Evolutionary conservation across 1,140 invertebrate genomes (phyloP).

Genomic region (Drosophila pallidifrons): DNA sequence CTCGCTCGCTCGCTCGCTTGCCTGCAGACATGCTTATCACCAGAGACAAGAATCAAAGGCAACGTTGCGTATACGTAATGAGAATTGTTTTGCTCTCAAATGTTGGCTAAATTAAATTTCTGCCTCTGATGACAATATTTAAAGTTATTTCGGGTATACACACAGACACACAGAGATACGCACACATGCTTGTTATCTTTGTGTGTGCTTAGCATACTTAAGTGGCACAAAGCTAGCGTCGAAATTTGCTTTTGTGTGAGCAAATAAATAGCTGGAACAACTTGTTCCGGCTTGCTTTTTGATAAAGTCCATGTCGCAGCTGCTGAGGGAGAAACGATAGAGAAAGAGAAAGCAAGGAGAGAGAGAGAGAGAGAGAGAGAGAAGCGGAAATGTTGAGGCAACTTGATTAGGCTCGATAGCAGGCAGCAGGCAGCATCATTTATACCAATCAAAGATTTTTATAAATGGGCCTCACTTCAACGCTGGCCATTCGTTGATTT

Average conservation of each 20-base stretch:
- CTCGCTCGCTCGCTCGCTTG: not conserved
- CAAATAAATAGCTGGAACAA: slow-evolving; percentile 30
- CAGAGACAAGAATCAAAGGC: slow-evolving; percentile 52
- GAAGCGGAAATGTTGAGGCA: slow-evolving; percentile 34
- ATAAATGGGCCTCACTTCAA: slow-evolving; percentile 63
- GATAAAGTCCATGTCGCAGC: slow-evolving; percentile 2
- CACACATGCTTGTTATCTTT: slow-evolving; percentile 30
- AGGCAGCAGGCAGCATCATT: slow-evolving; percentile 62
- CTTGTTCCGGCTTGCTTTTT: slow-evolving; percentile 10
- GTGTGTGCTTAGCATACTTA: slow-evolving; percentile 61
- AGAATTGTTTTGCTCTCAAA: slow-evolving; percentile 31
- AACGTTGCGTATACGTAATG: slow-evolving; percentile 66
- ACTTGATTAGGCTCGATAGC: slow-evolving; percentile 64
- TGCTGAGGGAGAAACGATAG: not conserved
- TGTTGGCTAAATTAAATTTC: slow-evolving; percentile 36
- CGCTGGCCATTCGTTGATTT: slow-evolving; percentile 22
- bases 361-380: not conserved
- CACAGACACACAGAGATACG: not conserved
- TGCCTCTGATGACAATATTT: slow-evolving; percentile 23
- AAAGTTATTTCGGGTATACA: slow-evolving; percentile 7
- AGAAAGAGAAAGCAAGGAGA: not conserved
- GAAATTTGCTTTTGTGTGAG: slow-evolving; percentile 19
- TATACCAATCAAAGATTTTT: slow-evolving; percentile 77
- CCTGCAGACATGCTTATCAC: slow-evolving; percentile 3
- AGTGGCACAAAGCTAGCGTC: slow-evolving; percentile 25